Evolutionary conservation across 2,113 vertebrate genomes (phyloP), one percentile per base, ranked within the genome.

Genomic region (Odocoileus hemionus): DNA sequence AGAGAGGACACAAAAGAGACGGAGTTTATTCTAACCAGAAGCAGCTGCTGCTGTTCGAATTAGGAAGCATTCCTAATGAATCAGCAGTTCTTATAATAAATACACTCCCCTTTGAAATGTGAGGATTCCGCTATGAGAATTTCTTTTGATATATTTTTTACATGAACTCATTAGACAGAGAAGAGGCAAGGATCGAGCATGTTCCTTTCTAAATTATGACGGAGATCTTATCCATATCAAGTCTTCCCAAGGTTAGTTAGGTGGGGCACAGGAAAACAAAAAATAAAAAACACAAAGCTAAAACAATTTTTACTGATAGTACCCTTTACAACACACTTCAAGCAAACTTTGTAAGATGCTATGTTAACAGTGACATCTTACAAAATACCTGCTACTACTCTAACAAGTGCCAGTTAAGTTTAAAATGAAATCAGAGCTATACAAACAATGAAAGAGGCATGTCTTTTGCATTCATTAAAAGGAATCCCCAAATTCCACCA

Each of bases 121-220:
- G 96, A 98, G 98, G 98, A 98, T 98, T 97, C 98, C 93, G 96
- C 96, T 97, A 98, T 89, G 97, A 98, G 98, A 70, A 96, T 97
- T 97, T 98, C 98, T 98, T 99, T 98, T 98, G 98, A 98, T 98
- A 98, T 97, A 98, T 98, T 97, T 97, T 97, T 98, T 98, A 95
- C 96, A 98, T 97, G 98, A 6, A 7, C 98, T 98, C 98, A 97
- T 98, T 98, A 99, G 97, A 98, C 80, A 39, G 96, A 89, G 96
- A 92, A 95, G 96, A 97, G 93, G 93, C 82, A 17, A n/a, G 93
- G 96, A 90, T 21, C 7, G 11, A 95, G 92, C 91, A 88, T 26
- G 78, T 79, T 92, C 91, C 91, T 52, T 95, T 93, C 97, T 94
- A 97, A 97, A 98, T 96, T 96, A 96, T 21, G 58, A 55, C 7